These are phyloP conservation scores for Stomatorhinus walkeri DNA, from an alignment of 2,797 vertebrate species.

Conservation along the genomic window DNA sequence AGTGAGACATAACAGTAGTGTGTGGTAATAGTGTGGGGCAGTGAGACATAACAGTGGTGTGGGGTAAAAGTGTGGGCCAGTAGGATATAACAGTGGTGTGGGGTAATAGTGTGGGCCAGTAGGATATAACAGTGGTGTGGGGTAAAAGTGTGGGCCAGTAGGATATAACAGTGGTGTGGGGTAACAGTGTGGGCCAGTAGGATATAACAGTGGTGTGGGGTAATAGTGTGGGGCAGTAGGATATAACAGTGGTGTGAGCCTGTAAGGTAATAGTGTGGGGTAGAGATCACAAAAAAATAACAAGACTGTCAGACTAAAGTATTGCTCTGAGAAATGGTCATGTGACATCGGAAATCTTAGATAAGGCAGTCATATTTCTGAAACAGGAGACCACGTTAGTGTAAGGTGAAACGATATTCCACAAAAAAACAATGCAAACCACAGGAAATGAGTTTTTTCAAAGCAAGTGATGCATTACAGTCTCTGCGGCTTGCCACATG, in stretches of 20 bases:
- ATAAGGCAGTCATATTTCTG: not conserved
- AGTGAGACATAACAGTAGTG: too few species aligned
- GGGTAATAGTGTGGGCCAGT: not conserved
- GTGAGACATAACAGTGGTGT: not conserved
- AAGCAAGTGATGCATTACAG: not conserved
- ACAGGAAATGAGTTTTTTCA: not conserved
- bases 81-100: not conserved
- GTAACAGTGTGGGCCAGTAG: not conserved
- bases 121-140: not conserved
- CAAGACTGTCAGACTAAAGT: not conserved
- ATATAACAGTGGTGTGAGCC: not conserved
- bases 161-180: not conserved
- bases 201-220: not conserved
- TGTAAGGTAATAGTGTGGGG: not conserved
- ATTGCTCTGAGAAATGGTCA: not conserved
- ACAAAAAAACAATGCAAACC: not conserved
- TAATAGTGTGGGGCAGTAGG: not conserved
- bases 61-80: not conserved
- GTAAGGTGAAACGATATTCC: not conserved
- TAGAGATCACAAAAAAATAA: not conserved
- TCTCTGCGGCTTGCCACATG: not conserved
- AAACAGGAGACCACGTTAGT: not conserved
- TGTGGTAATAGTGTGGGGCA: not conserved
- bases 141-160: not conserved
- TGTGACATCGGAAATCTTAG: not conserved